Conservation (phyloP, 2,797 vertebrate species). For the Anabas testudineus region DNA sequence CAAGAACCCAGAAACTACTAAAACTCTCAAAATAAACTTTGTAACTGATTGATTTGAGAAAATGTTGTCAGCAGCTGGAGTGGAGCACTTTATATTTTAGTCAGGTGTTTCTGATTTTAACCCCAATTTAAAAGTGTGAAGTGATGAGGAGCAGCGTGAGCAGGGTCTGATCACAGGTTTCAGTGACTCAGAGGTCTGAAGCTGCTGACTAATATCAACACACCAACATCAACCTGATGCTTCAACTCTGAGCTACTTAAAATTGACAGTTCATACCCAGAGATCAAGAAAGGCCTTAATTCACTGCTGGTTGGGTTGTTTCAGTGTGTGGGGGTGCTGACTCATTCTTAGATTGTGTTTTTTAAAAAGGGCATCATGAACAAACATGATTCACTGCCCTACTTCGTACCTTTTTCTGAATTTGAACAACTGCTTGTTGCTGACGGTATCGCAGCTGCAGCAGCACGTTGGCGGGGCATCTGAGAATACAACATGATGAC, state of each 20-base stretch:
- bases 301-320: not conserved
- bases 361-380: not conserved
- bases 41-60: no score
- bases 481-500: no score
- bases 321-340: not conserved
- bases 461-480: no score
- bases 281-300: not conserved
- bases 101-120: no score
- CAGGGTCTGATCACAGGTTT: not conserved
- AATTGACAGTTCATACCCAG: not conserved
- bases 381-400: not conserved
- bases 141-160: not conserved
- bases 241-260: not conserved
- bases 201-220: slow-evolving; percentile 3
- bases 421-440: not conserved
- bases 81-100: no score
- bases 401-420: not conserved
- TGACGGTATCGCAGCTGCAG: not conserved
- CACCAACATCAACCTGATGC: not conserved
- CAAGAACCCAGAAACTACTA: no score
- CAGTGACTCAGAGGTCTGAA: slow-evolving; percentile 1
- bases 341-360: slow-evolving; percentile 7
- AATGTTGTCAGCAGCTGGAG: no score
- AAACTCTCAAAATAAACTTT: no score
- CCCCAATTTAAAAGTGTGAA: no score